phyloP scores from a whole-genome alignment of 1,140 invertebrate species.

The Scaptodrosophila lebanonensis region DNA sequence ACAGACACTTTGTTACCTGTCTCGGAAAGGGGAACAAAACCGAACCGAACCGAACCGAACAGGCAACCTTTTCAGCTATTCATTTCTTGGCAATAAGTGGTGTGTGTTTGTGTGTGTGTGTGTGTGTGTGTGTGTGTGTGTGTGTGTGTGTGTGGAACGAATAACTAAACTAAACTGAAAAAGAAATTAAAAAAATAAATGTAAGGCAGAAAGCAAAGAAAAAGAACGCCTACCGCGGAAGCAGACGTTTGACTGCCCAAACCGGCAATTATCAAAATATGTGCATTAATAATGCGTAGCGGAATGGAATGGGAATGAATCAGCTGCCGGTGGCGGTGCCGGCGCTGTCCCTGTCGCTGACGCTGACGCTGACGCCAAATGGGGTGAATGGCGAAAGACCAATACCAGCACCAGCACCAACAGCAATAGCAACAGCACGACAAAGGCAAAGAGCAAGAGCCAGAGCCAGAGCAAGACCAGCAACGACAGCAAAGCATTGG shows the following conservation, averaged over 20 bases:
- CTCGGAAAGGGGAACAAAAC: background rate
- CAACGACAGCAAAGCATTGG: background rate
- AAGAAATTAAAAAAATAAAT: constrained; percentile 62
- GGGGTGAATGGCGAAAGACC: constrained; percentile 28
- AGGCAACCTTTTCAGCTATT: constrained; percentile 29
- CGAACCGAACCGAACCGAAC: too few relatives aligned
- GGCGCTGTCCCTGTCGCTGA: background rate
- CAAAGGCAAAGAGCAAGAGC: background rate
- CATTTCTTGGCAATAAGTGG: constrained; percentile 16
- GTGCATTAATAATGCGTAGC: constrained; percentile 72
- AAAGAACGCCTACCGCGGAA: constrained; percentile 66
- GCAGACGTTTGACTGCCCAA: constrained; percentile 64
- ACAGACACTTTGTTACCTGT: constrained; percentile 14
- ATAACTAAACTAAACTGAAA: constrained; percentile 26
- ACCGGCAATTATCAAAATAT: constrained; percentile 74
- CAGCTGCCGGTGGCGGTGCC: constrained; percentile 44
- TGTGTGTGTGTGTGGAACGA: constrained; percentile 14
- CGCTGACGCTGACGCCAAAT: constrained; percentile 28
- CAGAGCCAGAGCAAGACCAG: too few relatives aligned
- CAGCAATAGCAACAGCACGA: constrained; percentile 11
- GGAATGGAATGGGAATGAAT: constrained; percentile 72
- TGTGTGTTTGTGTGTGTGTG: constrained; percentile 16
- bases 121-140: constrained; percentile 9
- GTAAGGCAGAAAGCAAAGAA: constrained; percentile 55
- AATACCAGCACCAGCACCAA: constrained; percentile 12